These are phyloP conservation scores for Cinclus cinclus DNA, from an alignment of 2,113 vertebrate genomes.

Conservation along the genomic window DNA sequence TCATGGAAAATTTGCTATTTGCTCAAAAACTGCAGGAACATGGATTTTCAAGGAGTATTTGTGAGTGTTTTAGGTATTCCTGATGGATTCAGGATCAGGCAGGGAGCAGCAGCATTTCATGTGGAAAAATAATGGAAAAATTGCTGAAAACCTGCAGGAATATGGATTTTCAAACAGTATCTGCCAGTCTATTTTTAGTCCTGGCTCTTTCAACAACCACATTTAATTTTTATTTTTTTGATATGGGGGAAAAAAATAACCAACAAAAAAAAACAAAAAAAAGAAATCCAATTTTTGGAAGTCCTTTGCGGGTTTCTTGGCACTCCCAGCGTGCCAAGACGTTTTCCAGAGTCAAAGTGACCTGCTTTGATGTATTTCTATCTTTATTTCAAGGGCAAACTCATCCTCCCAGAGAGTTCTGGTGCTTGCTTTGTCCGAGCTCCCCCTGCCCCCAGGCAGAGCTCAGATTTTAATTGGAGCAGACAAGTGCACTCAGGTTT, in stretches of 20 bases:
- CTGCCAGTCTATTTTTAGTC: background rate
- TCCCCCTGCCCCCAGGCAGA: background rate
- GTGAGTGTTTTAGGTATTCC: background rate
- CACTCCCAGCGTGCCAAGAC: background rate
- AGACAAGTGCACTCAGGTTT: background rate
- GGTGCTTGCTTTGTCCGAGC: background rate
- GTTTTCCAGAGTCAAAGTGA: background rate
- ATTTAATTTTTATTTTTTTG: background rate
- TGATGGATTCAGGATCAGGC: rapidly evolving
- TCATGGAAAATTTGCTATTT: background rate
- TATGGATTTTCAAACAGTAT: background rate
- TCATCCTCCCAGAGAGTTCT: background rate
- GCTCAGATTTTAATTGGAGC: background rate
- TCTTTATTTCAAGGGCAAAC: background rate
- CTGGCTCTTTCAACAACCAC: background rate
- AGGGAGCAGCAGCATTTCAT: too few relatives aligned
- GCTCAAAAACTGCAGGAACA: rapidly evolving
- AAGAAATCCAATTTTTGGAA: background rate
- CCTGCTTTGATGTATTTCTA: background rate
- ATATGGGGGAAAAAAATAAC: background rate
- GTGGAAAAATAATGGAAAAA: background rate
- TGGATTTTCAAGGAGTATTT: background rate
- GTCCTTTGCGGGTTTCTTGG: background rate
- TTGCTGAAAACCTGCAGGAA: background rate
- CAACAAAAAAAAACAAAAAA: background rate